Conservation (phyloP, 2,888 invertebrate genomes). For the Tachina fera region DNA sequence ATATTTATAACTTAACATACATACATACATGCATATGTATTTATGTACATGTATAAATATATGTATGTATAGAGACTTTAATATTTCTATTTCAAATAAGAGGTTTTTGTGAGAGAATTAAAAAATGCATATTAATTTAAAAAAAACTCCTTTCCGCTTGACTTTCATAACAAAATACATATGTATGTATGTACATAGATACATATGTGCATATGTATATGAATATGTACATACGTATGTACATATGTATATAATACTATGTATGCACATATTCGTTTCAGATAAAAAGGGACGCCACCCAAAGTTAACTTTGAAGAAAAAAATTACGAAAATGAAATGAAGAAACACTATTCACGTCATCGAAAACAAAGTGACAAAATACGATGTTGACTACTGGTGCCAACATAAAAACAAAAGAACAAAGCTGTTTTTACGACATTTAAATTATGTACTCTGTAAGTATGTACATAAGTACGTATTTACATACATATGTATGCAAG, state of each 20-base stretch:
- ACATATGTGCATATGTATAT: not conserved
- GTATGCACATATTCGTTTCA: slow-evolving; percentile 32
- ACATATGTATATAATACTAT: not conserved
- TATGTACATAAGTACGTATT: not conserved
- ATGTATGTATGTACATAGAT: not conserved
- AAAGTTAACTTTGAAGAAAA: slow-evolving; percentile 23
- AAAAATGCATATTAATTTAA: not conserved
- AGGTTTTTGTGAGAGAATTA: too few species aligned
- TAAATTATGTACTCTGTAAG: not conserved
- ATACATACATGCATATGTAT: too few species aligned
- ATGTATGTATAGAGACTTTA: too few species aligned
- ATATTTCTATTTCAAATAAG: too few species aligned
- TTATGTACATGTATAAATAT: too few species aligned
- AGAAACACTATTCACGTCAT: slow-evolving; percentile 18
- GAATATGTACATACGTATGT: not conserved
- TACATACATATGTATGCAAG: not conserved
- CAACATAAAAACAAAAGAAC: slow-evolving; percentile 40
- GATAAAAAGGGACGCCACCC: slow-evolving; percentile 52
- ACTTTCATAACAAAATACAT: not conserved
- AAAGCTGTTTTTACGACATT: slow-evolving; percentile 12
- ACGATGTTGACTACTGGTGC: slow-evolving; percentile 42
- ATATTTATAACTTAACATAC: too few species aligned
- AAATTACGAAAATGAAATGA: not conserved
- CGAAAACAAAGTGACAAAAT: slow-evolving; percentile 40
- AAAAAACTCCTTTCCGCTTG: slow-evolving; percentile 11